These are phyloP conservation scores for Sebastes melanostomus DNA, from an alignment of 2,797 vertebrate species.

Conservation along the genomic window DNA sequence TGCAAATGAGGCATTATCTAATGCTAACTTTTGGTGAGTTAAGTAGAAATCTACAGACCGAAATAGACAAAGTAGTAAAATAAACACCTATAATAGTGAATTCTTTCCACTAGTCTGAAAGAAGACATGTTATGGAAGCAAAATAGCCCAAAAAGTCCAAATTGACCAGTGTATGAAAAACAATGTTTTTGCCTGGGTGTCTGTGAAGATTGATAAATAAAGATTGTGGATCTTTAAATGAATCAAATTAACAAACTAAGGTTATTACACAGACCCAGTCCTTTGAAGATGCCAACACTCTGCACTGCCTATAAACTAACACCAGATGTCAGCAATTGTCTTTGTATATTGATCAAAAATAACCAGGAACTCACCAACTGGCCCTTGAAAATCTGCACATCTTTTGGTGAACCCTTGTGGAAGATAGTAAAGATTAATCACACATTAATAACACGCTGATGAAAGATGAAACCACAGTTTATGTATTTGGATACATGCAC, in stretches of 20 bases:
- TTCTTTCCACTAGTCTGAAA: too few species aligned
- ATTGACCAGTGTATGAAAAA: too few species aligned
- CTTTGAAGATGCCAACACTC: neutral
- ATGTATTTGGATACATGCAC: neutral
- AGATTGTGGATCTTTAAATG: neutral
- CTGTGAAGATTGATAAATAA: too few species aligned
- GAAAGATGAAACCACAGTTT: neutral
- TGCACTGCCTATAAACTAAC: slow-evolving; percentile 36
- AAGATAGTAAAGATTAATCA: slow-evolving; percentile 12
- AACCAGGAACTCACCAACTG: slow-evolving; percentile 76
- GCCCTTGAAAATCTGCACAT: slow-evolving; percentile 82
- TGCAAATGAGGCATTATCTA: too few species aligned
- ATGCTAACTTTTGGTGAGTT: too few species aligned
- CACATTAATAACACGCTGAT: neutral
- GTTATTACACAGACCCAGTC: neutral
- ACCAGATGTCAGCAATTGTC: slow-evolving; percentile 57
- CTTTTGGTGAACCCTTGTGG: slow-evolving; percentile 78
- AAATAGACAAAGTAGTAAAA: too few species aligned
- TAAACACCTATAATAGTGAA: too few species aligned
- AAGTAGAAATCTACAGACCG: too few species aligned
- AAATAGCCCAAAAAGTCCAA: too few species aligned
- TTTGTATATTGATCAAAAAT: neutral
- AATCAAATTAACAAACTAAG: neutral
- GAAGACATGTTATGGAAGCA: too few species aligned
- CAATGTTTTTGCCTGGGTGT: too few species aligned